Percentiles rank a stretch among this genome's conserved stretches.
Evolutionary conservation across 2,113 vertebrate species (phyloP).

Genomic region (Amazona guildingii): DNA sequence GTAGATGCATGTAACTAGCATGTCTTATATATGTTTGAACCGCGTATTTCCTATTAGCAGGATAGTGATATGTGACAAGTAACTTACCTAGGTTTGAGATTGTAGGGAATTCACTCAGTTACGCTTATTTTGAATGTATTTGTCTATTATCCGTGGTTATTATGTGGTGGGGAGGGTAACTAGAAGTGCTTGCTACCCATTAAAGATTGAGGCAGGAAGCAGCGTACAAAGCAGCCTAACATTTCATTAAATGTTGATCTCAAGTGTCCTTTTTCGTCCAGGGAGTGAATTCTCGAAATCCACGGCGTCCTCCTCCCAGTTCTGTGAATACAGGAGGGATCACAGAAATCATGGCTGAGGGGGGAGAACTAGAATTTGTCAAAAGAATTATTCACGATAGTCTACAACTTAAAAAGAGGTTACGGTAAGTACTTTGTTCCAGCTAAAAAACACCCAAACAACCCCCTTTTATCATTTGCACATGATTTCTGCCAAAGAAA

Average conservation of each 20-base stretch:
- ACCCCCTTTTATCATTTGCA: not conserved
- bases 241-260: not conserved
- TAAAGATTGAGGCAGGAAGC: not conserved
- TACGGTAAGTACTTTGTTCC: conserved; percentile 78
- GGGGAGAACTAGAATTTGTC: conserved; percentile 97
- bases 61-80: not conserved
- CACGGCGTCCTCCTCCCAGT: conserved; percentile 93
- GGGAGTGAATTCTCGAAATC: conserved; percentile 97
- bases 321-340: conserved; percentile 97
- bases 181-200: not conserved
- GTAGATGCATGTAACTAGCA: not conserved
- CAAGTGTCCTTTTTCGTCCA: conserved; percentile 46
- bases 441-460: not conserved
- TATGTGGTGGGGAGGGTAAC: not conserved
- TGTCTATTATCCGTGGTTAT: not conserved
- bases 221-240: not conserved
- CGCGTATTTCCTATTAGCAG: not conserved
- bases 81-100: not conserved
- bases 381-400: conserved; percentile 99
- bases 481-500: not conserved
- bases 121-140: not conserved
- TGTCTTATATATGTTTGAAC: not conserved
- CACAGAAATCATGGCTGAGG: conserved; percentile 99
- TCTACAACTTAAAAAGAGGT: conserved; percentile 91
- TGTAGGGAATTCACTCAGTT: not conserved